Percentiles rank a stretch among this genome's conserved stretches.
phyloP scores from a whole-genome alignment of 2,888 invertebrate genomes.

The Rhingia campestris region DNA sequence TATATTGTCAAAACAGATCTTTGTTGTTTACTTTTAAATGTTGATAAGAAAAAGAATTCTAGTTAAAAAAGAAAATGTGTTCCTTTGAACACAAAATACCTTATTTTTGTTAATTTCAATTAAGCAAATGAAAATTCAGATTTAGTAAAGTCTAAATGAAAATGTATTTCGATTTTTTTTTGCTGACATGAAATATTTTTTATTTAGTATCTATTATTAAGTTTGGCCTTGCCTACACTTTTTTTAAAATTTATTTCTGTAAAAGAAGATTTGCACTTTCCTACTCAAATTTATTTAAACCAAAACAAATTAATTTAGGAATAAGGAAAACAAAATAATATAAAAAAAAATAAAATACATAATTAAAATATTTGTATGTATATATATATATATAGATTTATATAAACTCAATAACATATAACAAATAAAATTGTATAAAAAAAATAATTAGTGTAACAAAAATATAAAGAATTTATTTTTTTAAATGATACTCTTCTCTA shows the following conservation, averaged over 20 bases:
- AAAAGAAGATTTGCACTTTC: conserved; percentile 68
- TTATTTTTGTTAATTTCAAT: conserved; percentile 31
- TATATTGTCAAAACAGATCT: not conserved
- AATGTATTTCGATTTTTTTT: not conserved
- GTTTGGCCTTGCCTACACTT: conserved; percentile 52
- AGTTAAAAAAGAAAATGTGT: conserved; percentile 2
- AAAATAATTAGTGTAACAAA: conserved; percentile 54
- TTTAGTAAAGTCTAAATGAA: not conserved
- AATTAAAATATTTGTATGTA: conserved; percentile 44
- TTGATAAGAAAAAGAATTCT: not conserved
- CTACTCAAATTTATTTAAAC: conserved; percentile 46
- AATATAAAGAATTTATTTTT: conserved; percentile 34
- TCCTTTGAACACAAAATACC: conserved; percentile 33
- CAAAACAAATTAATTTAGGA: conserved; percentile 54
- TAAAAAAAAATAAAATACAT: conserved; percentile 30
- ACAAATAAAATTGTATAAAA: conserved; percentile 49
- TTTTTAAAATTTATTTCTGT: conserved; percentile 57
- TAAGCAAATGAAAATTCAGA: not conserved
- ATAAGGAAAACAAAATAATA: conserved; percentile 44
- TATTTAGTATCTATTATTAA: conserved; percentile 22
- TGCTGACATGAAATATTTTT: not conserved
- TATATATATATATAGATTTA: conserved; percentile 54
- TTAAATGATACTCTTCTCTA: not conserved
- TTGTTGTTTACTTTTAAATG: not conserved
- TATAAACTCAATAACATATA: conserved; percentile 70